Conservation (phyloP, 2,888 invertebrate species). For the Watsonalla cultraria region DNA sequence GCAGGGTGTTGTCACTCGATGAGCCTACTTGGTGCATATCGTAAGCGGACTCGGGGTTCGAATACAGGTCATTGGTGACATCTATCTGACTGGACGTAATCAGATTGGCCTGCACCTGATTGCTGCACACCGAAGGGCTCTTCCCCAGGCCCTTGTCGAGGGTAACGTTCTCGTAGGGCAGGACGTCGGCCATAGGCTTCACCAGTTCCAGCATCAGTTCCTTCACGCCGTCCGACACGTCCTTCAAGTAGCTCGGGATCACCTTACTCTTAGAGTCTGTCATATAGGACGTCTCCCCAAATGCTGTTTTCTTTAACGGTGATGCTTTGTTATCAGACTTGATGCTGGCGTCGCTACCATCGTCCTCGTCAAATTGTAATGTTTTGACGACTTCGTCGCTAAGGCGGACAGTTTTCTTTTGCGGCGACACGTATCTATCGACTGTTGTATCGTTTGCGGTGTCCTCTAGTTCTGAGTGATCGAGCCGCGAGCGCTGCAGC, state of each 20-base stretch:
- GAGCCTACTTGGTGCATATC: conserved; percentile 14
- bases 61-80: conserved; percentile 28
- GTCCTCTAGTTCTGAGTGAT: conserved; percentile 37
- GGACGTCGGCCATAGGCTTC: conserved; percentile 49
- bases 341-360: conserved; percentile 29
- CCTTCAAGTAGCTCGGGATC: conserved; percentile 52
- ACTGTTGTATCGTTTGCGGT: conserved; percentile 18
- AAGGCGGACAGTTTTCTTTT: conserved; percentile 25
- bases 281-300: conserved; percentile 45
- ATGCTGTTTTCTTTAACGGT: conserved; percentile 50
- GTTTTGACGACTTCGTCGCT: conserved; percentile 60
- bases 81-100: conserved; percentile 60
- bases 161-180: conserved; percentile 31
- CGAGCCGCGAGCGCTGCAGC: conserved; percentile 40
- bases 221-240: conserved; percentile 54
- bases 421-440: conserved; percentile 5
- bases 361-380: conserved; percentile 55
- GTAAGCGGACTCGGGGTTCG: conserved; percentile 22
- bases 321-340: conserved; percentile 24
- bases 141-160: conserved; percentile 13
- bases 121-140: conserved; percentile 38
- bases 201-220: conserved; percentile 60
- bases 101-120: conserved; percentile 55
- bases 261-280: conserved; percentile 45
- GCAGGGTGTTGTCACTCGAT: conserved; percentile 9